Conservation (phyloP, 2,888 invertebrate species). For the Acleris laterana region DNA sequence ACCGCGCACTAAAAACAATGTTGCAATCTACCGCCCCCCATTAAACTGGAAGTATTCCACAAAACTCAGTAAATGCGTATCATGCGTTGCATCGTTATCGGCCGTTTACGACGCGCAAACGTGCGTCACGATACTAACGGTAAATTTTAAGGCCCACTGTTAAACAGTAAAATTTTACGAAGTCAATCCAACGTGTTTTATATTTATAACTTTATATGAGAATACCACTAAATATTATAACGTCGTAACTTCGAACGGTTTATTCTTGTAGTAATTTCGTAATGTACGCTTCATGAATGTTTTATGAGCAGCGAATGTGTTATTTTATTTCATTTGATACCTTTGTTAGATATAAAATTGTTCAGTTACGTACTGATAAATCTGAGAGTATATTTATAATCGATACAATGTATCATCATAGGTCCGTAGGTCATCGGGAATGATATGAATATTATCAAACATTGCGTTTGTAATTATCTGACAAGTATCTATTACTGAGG, state of each 20-base stretch:
- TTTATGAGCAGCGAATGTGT: constrained; percentile 8
- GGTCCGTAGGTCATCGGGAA: too few relatives aligned
- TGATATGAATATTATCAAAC: too few relatives aligned
- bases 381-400: neutral
- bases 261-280: neutral
- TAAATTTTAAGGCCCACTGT: constrained; percentile 34
- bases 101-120: constrained; percentile 28
- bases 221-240: constrained; percentile 1
- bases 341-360: neutral
- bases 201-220: constrained; percentile 20
- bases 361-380: neutral
- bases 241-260: neutral
- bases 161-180: constrained; percentile 30
- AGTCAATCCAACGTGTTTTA: constrained; percentile 19
- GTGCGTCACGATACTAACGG: constrained; percentile 30
- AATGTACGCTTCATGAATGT: neutral
- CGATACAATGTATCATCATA: too few relatives aligned
- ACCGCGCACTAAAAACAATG: constrained; percentile 30
- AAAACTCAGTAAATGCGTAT: constrained; percentile 31
- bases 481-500: too few relatives aligned
- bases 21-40: constrained; percentile 33
- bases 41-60: constrained; percentile 37
- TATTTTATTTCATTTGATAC: neutral
- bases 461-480: too few relatives aligned
- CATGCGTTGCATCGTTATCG: constrained; percentile 28